A percentile compares a stretch with the other conserved stretches of the same genome.
phyloP scores from a whole-genome alignment of 2,113 vertebrate genomes.

The Synodontis membranacea region DNA sequence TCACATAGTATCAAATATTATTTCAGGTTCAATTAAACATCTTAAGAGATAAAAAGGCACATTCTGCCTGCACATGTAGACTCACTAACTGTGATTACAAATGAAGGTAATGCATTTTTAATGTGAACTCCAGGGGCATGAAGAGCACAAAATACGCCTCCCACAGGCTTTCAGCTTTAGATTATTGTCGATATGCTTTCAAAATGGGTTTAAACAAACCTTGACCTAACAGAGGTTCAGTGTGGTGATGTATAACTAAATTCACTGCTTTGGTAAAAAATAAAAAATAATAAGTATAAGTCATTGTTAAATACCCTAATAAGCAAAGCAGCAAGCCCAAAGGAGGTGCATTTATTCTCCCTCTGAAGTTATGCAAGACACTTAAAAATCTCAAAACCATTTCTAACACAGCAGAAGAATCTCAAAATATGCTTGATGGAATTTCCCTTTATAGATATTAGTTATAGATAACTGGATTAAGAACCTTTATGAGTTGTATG shows the following conservation, averaged over 20 bases:
- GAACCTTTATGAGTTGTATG: conserved; percentile 9
- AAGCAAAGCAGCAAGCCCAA: not conserved
- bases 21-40: not conserved
- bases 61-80: not conserved
- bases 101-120: conserved; percentile 2
- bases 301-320: not conserved
- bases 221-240: conserved; percentile 8
- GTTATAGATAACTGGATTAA: not conserved
- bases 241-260: conserved; percentile 11
- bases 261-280: not conserved
- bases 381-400: conserved; percentile 19
- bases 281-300: no score
- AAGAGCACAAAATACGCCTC: conserved; percentile 1
- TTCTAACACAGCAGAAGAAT: not conserved
- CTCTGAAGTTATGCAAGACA: conserved; percentile 1
- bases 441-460: not conserved
- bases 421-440: not conserved
- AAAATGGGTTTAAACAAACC: conserved; percentile 23
- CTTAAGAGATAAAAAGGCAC: conserved; percentile 13
- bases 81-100: conserved; percentile 14
- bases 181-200: not conserved
- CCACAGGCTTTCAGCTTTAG: not conserved
- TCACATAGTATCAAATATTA: conserved; percentile 3
- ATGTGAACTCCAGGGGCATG: conserved; percentile 9
- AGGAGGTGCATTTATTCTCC: not conserved